Evolutionary conservation across 2,797 vertebrate genomes (phyloP).

Genomic region (Aphelocoma californica): DNA sequence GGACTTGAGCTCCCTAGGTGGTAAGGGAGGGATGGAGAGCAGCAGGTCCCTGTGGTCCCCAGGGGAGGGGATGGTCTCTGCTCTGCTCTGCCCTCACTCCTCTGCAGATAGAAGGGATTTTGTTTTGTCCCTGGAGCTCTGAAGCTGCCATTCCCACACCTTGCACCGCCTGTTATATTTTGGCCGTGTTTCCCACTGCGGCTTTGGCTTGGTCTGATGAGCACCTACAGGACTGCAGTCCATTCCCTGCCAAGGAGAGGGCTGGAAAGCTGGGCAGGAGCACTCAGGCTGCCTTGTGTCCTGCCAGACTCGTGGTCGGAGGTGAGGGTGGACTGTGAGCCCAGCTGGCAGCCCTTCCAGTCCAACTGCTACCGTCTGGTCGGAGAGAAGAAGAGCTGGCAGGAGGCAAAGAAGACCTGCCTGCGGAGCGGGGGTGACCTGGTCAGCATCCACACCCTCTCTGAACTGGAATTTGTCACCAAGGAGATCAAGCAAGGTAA

Average conservation of each 20-base stretch:
- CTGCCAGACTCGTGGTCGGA: conserved; percentile 84
- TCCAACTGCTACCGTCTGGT: conserved; percentile 91
- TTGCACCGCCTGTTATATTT: neutral
- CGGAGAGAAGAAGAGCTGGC: conserved; percentile 87
- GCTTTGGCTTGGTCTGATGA: neutral
- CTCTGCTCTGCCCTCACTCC: neutral
- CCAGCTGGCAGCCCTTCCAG: conserved; percentile 93
- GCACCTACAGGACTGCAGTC: accelerated
- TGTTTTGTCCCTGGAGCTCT: neutral
- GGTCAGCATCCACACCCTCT: conserved; percentile 91
- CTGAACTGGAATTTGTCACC: conserved; percentile 90
- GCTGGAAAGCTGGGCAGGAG: neutral
- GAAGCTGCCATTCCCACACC: neutral
- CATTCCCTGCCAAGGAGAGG: neutral
- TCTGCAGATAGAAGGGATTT: neutral
- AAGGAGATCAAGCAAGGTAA: conserved; percentile 90
- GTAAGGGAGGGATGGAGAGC: neutral
- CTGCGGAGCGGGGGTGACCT: conserved; percentile 88
- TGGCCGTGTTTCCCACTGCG: accelerated
- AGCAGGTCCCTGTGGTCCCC: accelerated
- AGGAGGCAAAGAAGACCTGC: conserved; percentile 86
- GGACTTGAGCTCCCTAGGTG: neutral
- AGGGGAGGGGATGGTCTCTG: neutral
- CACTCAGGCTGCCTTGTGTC: neutral
- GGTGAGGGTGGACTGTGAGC: conserved; percentile 86